Evolutionary conservation across 2,113 vertebrate genomes (phyloP).

Genomic region (Forbesichthys agassizii): DNA sequence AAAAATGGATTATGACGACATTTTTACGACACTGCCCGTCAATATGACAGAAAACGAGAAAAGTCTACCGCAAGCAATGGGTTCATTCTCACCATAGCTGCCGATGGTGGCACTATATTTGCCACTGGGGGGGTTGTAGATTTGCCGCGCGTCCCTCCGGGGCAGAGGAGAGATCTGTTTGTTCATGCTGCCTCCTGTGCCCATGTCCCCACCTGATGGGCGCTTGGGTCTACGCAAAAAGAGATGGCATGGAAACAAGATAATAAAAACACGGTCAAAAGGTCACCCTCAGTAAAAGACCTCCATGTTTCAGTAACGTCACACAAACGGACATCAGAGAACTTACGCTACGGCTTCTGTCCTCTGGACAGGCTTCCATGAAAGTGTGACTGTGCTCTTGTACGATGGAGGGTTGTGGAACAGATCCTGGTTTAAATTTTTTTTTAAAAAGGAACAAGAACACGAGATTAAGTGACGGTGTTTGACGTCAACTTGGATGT

Average conservation of each 20-base stretch:
- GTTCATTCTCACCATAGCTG: constrained; percentile 84
- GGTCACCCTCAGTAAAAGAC: background rate
- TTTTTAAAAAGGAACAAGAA: background rate
- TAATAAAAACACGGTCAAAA: background rate
- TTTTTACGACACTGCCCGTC: too few relatives aligned
- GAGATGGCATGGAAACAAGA: background rate
- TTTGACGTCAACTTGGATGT: background rate
- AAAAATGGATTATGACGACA: too few relatives aligned
- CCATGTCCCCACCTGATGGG: constrained; percentile 82
- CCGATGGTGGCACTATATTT: constrained; percentile 95
- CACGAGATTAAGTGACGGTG: background rate
- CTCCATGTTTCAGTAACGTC: too few relatives aligned
- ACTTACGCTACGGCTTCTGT: constrained; percentile 83
- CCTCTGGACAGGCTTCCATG: constrained; percentile 98
- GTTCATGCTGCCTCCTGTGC: constrained; percentile 81
- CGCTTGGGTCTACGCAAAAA: constrained; percentile 83
- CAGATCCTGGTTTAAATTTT: constrained; percentile 83
- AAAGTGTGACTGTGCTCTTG: constrained; percentile 95
- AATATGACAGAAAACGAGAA: too few relatives aligned
- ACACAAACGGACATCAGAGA: background rate
- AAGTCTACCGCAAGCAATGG: too few relatives aligned
- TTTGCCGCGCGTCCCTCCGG: constrained; percentile 93
- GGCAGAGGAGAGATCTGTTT: constrained; percentile 84
- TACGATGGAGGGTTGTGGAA: constrained; percentile 99
- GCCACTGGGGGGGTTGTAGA: constrained; percentile 97